These are phyloP conservation scores for Limanda limanda DNA, from an alignment of 2,113 vertebrate species.

Conservation along the genomic window DNA sequence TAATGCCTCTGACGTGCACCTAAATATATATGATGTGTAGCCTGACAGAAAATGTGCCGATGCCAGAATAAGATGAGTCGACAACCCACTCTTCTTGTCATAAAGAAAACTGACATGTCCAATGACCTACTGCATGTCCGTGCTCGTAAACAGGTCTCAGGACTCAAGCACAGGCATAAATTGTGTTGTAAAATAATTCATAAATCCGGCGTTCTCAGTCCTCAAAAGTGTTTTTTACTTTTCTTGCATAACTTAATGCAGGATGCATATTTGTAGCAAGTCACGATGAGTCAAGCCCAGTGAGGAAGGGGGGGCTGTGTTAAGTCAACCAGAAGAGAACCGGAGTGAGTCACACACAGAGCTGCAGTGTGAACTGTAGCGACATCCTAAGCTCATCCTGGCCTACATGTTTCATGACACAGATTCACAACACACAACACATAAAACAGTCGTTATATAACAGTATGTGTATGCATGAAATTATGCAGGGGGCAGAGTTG, in stretches of 20 bases:
- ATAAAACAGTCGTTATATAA: constrained; percentile 45
- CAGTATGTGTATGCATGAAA: not conserved
- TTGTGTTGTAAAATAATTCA: not conserved
- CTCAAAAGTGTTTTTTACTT: not conserved
- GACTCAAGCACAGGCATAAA: not conserved
- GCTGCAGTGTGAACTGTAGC: constrained; percentile 62
- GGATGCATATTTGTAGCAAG: constrained; percentile 49
- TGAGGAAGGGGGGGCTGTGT: not conserved
- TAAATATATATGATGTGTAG: not conserved
- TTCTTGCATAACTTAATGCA: constrained; percentile 30
- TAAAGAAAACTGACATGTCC: not conserved
- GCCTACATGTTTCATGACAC: constrained; percentile 65
- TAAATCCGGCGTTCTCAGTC: not conserved
- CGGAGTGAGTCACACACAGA: constrained; percentile 59
- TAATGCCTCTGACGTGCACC: not conserved
- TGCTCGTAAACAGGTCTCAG: not conserved
- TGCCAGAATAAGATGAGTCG: constrained; percentile 1
- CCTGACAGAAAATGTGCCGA: constrained; percentile 24
- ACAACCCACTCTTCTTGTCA: not conserved
- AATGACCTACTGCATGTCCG: not conserved
- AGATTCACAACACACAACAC: constrained; percentile 30
- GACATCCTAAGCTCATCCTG: constrained; percentile 61
- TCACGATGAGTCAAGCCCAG: constrained; percentile 44
- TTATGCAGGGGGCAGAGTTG: constrained; percentile 4
- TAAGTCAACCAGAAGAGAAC: constrained; percentile 58